phyloP scores from a whole-genome alignment of 2,888 invertebrate species.

The Nephrotoma flavescens region DNA sequence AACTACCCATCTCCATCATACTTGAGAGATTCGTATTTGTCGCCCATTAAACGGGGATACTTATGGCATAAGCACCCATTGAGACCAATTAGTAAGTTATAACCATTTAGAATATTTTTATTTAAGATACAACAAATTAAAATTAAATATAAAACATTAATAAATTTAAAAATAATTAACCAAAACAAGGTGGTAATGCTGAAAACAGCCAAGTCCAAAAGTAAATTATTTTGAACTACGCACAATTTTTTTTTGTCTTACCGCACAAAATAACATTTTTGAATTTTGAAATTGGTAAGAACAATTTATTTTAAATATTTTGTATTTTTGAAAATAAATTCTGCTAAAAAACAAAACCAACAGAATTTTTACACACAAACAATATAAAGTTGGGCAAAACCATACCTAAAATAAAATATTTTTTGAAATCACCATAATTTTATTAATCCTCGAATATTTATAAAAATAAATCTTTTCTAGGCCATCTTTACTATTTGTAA shows the following conservation, averaged over 20 bases:
- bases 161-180: neutral
- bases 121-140: neutral
- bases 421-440: neutral
- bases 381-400: neutral
- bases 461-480: neutral
- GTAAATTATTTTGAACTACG: neutral
- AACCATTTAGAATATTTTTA: neutral
- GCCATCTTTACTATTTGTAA: neutral
- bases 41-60: constrained; percentile 80
- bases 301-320: neutral
- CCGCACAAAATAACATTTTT: neutral
- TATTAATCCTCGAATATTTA: neutral
- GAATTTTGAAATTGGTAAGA: neutral
- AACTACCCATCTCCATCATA: constrained; percentile 55
- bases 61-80: constrained; percentile 84
- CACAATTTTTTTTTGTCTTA: neutral
- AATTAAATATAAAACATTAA: neutral
- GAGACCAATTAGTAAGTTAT: constrained; percentile 73
- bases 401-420: neutral
- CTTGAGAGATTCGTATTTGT: constrained; percentile 77
- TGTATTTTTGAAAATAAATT: neutral
- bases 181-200: neutral
- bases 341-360: neutral
- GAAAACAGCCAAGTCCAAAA: neutral
- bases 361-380: neutral